Base-by-base conservation (phyloP, 1,140 invertebrate genomes). In the Thereuonema tuberculata region DNA sequence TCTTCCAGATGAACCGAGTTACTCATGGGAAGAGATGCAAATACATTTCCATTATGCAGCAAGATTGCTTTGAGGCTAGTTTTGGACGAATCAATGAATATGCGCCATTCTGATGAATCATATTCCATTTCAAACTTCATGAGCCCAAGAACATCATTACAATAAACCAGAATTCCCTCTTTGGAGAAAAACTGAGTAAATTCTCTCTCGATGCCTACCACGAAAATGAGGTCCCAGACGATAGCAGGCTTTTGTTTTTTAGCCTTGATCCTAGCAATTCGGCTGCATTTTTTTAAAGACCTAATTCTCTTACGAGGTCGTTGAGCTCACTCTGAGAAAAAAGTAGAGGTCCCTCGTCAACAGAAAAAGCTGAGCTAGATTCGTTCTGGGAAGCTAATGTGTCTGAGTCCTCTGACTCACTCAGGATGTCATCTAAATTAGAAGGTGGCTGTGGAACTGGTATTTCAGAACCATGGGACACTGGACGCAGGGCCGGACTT, bases 121-220 rank as follows among this genome's bases (percentile, higher is more conserved):
- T 48, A 61, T 59, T 61, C 59, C 31, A 61, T 61, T 48, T 59
- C 43, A 59, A 59, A 59, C 58, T 59, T 59, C 25, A 59, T 59
- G 31, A 59, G 58, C 58, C 58, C 58, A 53, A 59, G 58, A 59
- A 59, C 58, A 59, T 59, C 58, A 53, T 59, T 59, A 59, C 58
- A 59, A 55, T 27, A 59, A 59, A 58, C 58, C 3, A 58, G 25
- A 58, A 57, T 59, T 59, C 24, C 20, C 52, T 58, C 28, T 58
- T 12, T 59, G 54, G 48, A 58, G 15, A 59, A 59, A 59, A 59
- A 59, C 58, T 59, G 58, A 59, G 53, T 56, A 48, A 59, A 59
- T 59, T 58, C 58, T 61, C 28, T 61, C 59, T 61, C 59, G 27
- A 43, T 61, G 59, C 59, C 56, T 61, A 61, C 59, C 59, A 61